These are phyloP conservation scores for Cheilosia impressa DNA, from an alignment of 2,888 invertebrate genomes.

Conservation along the genomic window DNA sequence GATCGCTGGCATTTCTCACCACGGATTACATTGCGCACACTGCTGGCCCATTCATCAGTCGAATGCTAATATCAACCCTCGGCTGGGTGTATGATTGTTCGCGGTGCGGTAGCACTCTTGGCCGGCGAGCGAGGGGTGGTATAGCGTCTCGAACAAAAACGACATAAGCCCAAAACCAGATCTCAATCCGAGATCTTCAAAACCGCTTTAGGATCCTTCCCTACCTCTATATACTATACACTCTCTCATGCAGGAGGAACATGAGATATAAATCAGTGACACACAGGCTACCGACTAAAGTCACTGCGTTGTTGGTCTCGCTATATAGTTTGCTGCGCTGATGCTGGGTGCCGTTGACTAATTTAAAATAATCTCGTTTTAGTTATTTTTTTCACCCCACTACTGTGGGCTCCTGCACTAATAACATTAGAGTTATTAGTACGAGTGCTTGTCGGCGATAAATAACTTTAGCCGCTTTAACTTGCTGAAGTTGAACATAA, in stretches of 20 bases:
- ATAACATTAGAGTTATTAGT: conserved; percentile 74
- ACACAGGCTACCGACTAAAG: conserved; percentile 56
- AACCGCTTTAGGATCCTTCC: conserved; percentile 34
- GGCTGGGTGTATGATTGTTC: conserved; percentile 31
- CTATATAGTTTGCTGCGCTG: conserved; percentile 11
- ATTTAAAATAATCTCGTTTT: conserved; percentile 72
- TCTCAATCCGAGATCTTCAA: conserved; percentile 56
- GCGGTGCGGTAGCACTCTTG: conserved; percentile 56
- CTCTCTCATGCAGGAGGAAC: conserved; percentile 45
- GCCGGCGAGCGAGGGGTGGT: background rate
- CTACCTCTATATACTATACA: conserved; percentile 10
- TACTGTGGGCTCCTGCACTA: conserved; percentile 50
- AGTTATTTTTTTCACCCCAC: conserved; percentile 25
- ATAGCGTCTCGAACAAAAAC: conserved; percentile 10
- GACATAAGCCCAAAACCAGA: conserved; percentile 65
- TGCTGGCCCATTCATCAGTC: conserved; percentile 62
- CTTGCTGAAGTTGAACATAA: conserved; percentile 59
- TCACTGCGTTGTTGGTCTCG: conserved; percentile 35
- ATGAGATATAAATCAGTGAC: conserved; percentile 71
- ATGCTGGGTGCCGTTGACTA: conserved; percentile 60
- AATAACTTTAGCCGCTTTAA: conserved; percentile 66
- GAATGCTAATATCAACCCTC: conserved; percentile 69
- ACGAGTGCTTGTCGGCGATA: conserved; percentile 70
- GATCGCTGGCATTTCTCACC: conserved; percentile 69
- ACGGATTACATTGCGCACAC: conserved; percentile 59